Base-by-base conservation (phyloP, 2,113 vertebrate genomes). In the Phylloscopus trochilus region DNA sequence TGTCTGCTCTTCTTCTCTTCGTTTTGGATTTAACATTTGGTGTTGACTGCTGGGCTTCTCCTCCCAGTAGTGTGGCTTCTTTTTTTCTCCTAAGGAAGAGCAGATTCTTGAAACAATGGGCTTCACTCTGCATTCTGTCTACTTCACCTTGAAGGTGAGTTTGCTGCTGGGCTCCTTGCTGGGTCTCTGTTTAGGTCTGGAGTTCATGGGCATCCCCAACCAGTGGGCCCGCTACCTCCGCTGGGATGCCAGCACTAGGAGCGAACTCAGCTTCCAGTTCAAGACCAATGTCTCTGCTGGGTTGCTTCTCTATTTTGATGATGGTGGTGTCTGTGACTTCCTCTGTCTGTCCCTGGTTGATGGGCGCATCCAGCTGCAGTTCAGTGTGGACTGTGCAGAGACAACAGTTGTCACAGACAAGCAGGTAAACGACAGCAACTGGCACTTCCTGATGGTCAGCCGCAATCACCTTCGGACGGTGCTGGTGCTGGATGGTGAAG, bases 161-260 rank as follows among this genome's bases (percentile, higher is more conserved):
- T 94, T 99, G 92, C 96, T 99, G 86, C 97, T 99, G 88, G 98
- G 98, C 95, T 98, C 98, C 58, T 87, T 99, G 75, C 92, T 99
- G 93, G 98, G 98, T 85, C 97, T 99, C 49, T 98, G 98, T 94
- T 89, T 97, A 89, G 98, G 99, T 87, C 97, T 99, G 43, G 99
- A 99, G 98, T 99, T 99, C 93, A 98, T 99, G 93, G 99, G 99
- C 72, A 98, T 99, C 31, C 98, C 98, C 64, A 99, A 98, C 91
- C 99, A 99, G 96, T 99, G 99, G 99, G 98, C 99, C 87, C 99
- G 99, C 83, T 99, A 99, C 97, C 97, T 99, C 73, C 99, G 99
- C 95, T 99, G 99, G 99, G 99, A 99, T 58, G 99, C 99, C 89
- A 99, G 99, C 97, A 98, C 98, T 7, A 98, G 98, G 93, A 98